These are phyloP conservation scores for Lasioglossum calceatum DNA, from an alignment of 2,888 invertebrate genomes.

Conservation along the genomic window DNA sequence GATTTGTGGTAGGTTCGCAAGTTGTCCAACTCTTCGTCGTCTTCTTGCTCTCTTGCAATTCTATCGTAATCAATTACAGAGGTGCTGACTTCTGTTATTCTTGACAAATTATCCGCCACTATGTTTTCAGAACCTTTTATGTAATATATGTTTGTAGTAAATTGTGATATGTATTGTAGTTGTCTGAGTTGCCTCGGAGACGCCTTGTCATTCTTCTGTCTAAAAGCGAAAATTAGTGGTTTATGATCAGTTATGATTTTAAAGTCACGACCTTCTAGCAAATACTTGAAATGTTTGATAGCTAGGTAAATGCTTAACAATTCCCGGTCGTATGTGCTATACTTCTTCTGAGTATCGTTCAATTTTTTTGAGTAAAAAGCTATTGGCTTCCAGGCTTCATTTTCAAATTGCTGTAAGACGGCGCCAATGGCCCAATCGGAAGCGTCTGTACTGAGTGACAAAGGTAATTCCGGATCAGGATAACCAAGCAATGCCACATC, in stretches of 20 bases:
- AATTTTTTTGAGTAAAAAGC: slow-evolving; percentile 22
- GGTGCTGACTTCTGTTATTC: neutral
- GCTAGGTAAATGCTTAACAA: slow-evolving; percentile 3
- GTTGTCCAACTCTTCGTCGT: slow-evolving; percentile 23
- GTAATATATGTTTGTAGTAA: neutral
- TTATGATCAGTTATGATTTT: slow-evolving; percentile 1
- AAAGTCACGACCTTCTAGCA: slow-evolving; percentile 18
- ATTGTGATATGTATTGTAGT: slow-evolving; percentile 12
- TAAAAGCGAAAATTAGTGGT: neutral
- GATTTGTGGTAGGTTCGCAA: slow-evolving; percentile 3
- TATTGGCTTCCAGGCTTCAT: slow-evolving; percentile 11
- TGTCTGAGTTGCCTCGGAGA: slow-evolving; percentile 3
- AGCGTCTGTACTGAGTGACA: slow-evolving; percentile 17
- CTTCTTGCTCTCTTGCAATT: slow-evolving; percentile 22
- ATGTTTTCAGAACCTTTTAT: neutral
- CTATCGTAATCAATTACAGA: neutral
- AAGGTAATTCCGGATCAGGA: neutral
- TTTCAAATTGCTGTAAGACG: slow-evolving; percentile 9
- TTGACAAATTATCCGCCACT: neutral
- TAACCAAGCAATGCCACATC: neutral
- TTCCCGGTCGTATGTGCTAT: slow-evolving; percentile 31
- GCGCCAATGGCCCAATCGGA: slow-evolving; percentile 23
- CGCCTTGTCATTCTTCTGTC: neutral
- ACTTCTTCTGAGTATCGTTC: neutral
- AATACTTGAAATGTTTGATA: neutral